Evolutionary conservation across 2,797 vertebrate genomes (phyloP).

Genomic region (Apogon talboti): DNA sequence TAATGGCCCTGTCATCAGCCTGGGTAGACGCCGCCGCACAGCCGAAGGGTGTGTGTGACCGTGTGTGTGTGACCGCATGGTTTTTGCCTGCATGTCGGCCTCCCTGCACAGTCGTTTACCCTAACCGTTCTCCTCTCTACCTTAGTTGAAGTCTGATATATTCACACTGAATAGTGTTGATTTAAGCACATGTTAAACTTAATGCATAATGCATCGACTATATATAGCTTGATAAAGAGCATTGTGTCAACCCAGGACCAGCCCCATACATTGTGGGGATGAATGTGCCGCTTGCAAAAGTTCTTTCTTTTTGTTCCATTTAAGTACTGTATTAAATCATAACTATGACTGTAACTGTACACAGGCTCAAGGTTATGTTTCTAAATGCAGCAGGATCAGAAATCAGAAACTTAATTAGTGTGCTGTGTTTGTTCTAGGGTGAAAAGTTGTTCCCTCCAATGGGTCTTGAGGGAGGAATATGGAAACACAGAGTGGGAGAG

Average conservation of each 20-base stretch:
- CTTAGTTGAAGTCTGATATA: constrained; percentile 73
- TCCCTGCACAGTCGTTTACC: constrained; percentile 70
- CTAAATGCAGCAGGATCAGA: constrained; percentile 82
- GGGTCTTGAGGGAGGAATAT: constrained; percentile 76
- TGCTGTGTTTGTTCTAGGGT: constrained; percentile 73
- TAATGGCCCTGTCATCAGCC: constrained; percentile 94
- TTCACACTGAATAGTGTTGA: constrained; percentile 79
- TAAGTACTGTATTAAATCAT: constrained; percentile 83
- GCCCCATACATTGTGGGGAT: constrained; percentile 81
- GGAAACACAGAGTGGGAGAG: constrained; percentile 50
- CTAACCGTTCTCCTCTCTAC: constrained; percentile 69
- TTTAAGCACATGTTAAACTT: constrained; percentile 82
- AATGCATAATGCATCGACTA: constrained; percentile 81
- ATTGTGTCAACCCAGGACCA: constrained; percentile 73
- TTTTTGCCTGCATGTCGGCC: constrained; percentile 41
- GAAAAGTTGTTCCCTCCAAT: constrained; percentile 75
- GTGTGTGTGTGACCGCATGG: constrained; percentile 42
- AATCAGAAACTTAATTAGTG: constrained; percentile 83
- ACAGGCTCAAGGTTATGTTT: constrained; percentile 81
- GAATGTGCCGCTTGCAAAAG: constrained; percentile 78
- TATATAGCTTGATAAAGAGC: constrained; percentile 86
- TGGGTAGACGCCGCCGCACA: constrained; percentile 84
- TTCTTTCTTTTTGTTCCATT: constrained; percentile 81
- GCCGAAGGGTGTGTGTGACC: constrained; percentile 78
- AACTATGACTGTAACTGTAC: constrained; percentile 71